Conservation (phyloP, 2,113 vertebrate genomes). For the Donacobius atricapilla region DNA sequence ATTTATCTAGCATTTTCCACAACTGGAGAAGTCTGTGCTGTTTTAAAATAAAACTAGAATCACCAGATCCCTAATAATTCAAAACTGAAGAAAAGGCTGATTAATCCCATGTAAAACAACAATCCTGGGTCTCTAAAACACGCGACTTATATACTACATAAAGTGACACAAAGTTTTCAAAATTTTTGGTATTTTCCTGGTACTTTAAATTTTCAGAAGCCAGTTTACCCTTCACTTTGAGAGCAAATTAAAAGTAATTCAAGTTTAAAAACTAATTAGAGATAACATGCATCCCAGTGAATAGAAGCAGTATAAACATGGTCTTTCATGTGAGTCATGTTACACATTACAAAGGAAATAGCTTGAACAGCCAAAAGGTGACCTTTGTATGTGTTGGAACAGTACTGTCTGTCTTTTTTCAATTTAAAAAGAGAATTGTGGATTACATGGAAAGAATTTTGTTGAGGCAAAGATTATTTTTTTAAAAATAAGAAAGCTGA, state of each 20-base stretch:
- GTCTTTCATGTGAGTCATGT: neutral
- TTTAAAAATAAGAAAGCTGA: neutral
- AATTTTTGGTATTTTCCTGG: neutral
- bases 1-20: neutral
- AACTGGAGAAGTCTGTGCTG: neutral
- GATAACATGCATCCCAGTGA: neutral
- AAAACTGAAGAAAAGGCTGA: neutral
- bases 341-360: neutral
- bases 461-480: neutral
- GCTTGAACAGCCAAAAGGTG: neutral
- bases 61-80: neutral
- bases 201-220: neutral
- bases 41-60: neutral
- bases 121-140: neutral
- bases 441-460: neutral
- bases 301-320: neutral
- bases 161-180: neutral
- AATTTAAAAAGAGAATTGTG: neutral
- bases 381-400: neutral
- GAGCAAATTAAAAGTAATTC: neutral
- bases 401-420: neutral
- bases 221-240: neutral
- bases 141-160: rapidly evolving
- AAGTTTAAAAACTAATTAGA: neutral
- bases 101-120: neutral